Base-by-base conservation (phyloP, 2,888 invertebrate species). In the Strigamia transsilvanica region DNA sequence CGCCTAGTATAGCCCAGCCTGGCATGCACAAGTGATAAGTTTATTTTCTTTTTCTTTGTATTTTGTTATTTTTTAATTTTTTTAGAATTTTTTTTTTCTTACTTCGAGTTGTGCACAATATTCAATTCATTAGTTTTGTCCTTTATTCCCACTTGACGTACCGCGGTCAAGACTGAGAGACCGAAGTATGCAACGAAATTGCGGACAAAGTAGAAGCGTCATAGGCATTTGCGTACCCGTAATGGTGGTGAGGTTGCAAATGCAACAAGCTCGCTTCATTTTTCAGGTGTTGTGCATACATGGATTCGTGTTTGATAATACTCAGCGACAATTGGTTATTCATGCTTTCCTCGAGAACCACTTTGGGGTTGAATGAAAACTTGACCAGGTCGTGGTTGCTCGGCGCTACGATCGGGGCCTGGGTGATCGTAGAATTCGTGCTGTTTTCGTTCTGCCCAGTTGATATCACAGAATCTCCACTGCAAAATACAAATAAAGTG, bases 251-350 rank as follows among this genome's bases (percentile, higher is more conserved):
- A 10, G 61, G 18, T 18, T 9, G 46, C 46, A 46, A 46, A 10
- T 46, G 46, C 5, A 46, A 12, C 46, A 61, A 10, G 18, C 61
- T n/a, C 18, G 61, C 61, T 21, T 61, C 61, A 61, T 18, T 23
- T 23, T 61, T 61, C 23, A 61, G 23, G 10, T 61, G 61, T 18
- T 61, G 61, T 23, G 61, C 61, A 61, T 61, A 61, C 61, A 61
- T 61, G 9, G 61, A 10, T 18, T 61, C 61, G 61, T 61, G 61
- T 18, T 61, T 61, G 61, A 61, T 61, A n/a, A 61, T 61, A n/a
- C 61, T 61, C 61, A 61, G n/a, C 9, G 61, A 61, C 21, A 61
- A 61, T 61, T 61, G 61, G 23, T 61, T 61, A 10, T 23, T 23
- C 21, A 61, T 61, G 23, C n/a, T 61, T 61, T 61, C 61, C n/a